Conservation (phyloP, 1,140 invertebrate species). For the Cydia amplana region DNA sequence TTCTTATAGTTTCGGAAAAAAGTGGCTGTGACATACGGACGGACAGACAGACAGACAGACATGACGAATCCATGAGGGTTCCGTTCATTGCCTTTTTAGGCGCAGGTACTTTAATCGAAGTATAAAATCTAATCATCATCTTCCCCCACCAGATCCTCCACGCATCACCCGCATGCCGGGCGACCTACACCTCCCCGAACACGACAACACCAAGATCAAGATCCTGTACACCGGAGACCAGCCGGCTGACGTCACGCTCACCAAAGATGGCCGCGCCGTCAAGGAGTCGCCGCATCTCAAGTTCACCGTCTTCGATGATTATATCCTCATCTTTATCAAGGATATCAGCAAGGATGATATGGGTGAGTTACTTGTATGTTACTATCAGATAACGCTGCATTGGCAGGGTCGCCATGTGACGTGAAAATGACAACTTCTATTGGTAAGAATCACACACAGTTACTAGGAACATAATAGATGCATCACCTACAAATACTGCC, state of each 20-base stretch:
- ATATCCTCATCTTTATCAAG: conserved; percentile 95
- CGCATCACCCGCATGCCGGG: conserved; percentile 95
- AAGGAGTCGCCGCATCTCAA: conserved; percentile 91
- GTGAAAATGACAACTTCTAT: not conserved
- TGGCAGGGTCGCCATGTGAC: conserved; percentile 1
- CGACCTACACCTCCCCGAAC: conserved; percentile 93
- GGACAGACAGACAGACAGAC: no score
- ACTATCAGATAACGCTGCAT: not conserved
- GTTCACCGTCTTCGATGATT: conserved; percentile 97
- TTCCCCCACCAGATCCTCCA: conserved; percentile 86
- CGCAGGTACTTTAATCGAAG: no score
- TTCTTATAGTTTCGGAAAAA: no score
- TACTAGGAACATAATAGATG: no score
- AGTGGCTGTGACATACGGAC: no score
- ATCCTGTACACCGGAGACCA: conserved; percentile 95
- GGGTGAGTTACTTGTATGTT: conserved; percentile 77
- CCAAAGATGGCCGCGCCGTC: conserved; percentile 89
- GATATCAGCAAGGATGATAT: conserved; percentile 92
- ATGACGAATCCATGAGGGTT: no score
- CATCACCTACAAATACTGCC: no score
- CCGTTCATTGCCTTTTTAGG: no score
- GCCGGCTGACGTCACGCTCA: conserved; percentile 92
- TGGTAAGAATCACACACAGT: conserved; percentile 82
- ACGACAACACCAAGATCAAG: conserved; percentile 97
- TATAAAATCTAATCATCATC: no score